Evolutionary conservation across 2,113 vertebrate species (phyloP).

Genomic region (Grammomys dolichurus): DNA sequence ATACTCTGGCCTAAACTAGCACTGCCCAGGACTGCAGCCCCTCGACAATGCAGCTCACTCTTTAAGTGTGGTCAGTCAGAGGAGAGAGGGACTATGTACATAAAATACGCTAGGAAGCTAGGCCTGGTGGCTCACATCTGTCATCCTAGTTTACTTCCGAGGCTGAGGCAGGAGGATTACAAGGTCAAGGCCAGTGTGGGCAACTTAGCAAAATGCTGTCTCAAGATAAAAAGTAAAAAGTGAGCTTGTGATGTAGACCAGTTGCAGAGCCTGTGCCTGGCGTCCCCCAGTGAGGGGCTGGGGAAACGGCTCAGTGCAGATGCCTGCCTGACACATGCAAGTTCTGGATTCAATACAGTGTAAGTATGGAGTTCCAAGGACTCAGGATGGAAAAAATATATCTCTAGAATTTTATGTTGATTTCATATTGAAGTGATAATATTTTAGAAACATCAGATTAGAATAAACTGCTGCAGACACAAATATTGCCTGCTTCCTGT

Average conservation of each 20-base stretch:
- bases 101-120: too few relatives aligned
- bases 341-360: not conserved
- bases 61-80: not conserved
- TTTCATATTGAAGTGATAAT: not conserved
- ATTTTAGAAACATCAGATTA: not conserved
- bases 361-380: not conserved
- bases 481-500: too few relatives aligned
- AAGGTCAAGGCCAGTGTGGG: not conserved
- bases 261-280: not conserved
- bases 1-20: not conserved
- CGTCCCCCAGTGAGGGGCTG: not conserved
- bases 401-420: not conserved
- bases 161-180: not conserved
- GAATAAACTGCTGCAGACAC: not conserved
- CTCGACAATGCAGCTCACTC: not conserved
- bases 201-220: not conserved
- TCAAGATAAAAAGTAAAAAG: not conserved
- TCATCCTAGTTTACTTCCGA: not conserved
- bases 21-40: not conserved
- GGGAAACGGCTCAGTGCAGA: too few relatives aligned
- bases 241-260: not conserved
- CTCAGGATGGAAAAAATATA: not conserved
- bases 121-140: not conserved
- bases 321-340: not conserved
- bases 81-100: rapidly evolving